Base-by-base conservation (phyloP, 2,888 invertebrate species). In the Microctonus hyperodae region DNA sequence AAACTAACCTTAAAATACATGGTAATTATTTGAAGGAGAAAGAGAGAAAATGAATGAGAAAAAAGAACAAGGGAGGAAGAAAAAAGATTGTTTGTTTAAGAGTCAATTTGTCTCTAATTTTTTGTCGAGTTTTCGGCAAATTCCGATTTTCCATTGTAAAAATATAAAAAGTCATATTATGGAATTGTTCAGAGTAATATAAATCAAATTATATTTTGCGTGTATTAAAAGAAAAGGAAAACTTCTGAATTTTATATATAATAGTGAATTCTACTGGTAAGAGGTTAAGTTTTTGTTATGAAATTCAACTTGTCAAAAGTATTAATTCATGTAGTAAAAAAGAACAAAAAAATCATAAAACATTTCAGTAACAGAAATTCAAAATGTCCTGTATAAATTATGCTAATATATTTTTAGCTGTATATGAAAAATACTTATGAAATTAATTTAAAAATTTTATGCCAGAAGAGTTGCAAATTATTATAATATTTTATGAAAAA, bases 401-500 rank as follows among this genome's bases (percentile, higher is more conserved):
- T n/a, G n/a, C n/a, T n/a, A n/a, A n/a, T 10, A 9, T 16, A 6
- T 4, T 44, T 16, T 20, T 44, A 44, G 7, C 16, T 16, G 9
- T 64, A 44, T 59, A 76, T 75, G 74, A 71, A 48, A 65, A 64
- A 73, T 51, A 67, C 57, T 20, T 68, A 76, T 6, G 57, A 69
- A 16, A 56, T 61, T 4, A 66, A 58, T 23, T 70, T 75, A 37
- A 67, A 76, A 44, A 71, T 64, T 23, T 70, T 75, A 23, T 75
- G 78, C 20, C 72, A 70, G 35, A 73, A 44, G 61, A 77, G 77
- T 60, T 72, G 72, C 10, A 62, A 61, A 53, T 63, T 75, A 31
- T 63, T 77, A 44, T 58, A 69, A 10, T 62, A 40, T 28, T 67
- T 72, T 28, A 53, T 69, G 44, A 63, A 71, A 65, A 71, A 68